phyloP scores from a whole-genome alignment of 2,888 invertebrate genomes.

The Synanthedon vespiformis region DNA sequence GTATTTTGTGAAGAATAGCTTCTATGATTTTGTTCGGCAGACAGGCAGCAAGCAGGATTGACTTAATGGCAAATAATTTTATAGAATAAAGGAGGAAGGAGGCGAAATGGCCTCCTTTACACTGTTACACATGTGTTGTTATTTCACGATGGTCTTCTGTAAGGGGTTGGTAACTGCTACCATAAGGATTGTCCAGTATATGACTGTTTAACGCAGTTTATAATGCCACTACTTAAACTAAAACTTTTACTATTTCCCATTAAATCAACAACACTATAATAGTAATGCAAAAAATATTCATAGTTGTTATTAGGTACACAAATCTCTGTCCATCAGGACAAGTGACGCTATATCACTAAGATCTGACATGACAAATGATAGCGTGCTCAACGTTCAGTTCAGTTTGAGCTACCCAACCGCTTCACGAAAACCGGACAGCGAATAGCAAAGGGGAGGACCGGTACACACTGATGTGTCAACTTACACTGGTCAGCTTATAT shows the following conservation, averaged over 20 bases:
- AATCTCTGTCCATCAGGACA: constrained; percentile 55
- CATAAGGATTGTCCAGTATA: too few relatives aligned
- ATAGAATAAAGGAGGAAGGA: too few relatives aligned
- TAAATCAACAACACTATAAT: background rate
- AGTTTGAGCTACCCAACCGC: constrained; percentile 16
- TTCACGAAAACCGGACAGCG: constrained; percentile 3
- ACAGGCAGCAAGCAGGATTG: too few relatives aligned
- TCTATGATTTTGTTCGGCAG: too few relatives aligned
- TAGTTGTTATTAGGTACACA: constrained; percentile 39
- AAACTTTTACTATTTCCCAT: background rate
- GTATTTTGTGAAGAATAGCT: too few relatives aligned
- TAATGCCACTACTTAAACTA: background rate
- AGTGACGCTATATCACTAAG: constrained; percentile 44
- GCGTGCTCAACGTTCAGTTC: constrained; percentile 24
- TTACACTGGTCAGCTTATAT: constrained; percentile 23
- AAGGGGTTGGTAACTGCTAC: too few relatives aligned
- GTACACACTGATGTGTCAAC: constrained; percentile 13
- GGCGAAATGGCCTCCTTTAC: too few relatives aligned
- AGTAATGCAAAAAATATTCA: constrained; percentile 39
- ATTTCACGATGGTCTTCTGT: too few relatives aligned
- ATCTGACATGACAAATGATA: constrained; percentile 65
- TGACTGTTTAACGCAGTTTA: too few relatives aligned
- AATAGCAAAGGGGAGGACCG: constrained; percentile 3
- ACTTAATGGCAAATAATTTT: too few relatives aligned
- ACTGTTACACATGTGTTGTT: too few relatives aligned